Percentiles rank a stretch among this genome's conserved stretches.
phyloP scores from a whole-genome alignment of 2,113 vertebrate species.

The Prolemur simus region DNA sequence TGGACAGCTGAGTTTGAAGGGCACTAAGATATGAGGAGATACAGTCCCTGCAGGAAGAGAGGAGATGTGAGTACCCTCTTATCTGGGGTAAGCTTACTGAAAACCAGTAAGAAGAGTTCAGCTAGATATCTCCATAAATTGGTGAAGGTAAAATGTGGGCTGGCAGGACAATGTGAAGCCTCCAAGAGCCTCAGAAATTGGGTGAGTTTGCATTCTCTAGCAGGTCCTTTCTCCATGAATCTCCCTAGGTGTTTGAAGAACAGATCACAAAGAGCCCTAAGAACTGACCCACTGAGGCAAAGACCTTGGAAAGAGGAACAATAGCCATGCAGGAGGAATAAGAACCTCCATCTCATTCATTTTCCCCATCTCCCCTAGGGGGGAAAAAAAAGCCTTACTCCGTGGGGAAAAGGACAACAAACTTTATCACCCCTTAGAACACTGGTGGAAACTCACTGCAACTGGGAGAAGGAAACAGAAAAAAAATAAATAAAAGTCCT shows the following conservation, averaged over 20 bases:
- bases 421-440: neutral
- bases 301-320: neutral
- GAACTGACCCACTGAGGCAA: neutral
- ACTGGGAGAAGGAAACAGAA: neutral
- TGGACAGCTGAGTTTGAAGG: neutral
- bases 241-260: neutral
- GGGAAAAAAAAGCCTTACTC: neutral
- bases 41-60: neutral
- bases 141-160: neutral
- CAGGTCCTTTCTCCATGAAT: neutral
- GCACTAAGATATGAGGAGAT: neutral
- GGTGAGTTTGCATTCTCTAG: neutral
- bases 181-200: neutral
- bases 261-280: neutral
- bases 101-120: neutral
- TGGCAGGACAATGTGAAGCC: neutral
- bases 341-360: neutral
- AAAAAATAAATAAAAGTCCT: neutral
- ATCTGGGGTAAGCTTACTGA: neutral
- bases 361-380: neutral
- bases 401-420: neutral
- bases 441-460: neutral
- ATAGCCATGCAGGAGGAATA: neutral
- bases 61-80: neutral
- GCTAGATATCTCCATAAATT: neutral